Evolutionary conservation across 2,888 invertebrate genomes (phyloP), one percentile per base, ranked within the genome.

Genomic region (Ichneumoninae sp.): DNA sequence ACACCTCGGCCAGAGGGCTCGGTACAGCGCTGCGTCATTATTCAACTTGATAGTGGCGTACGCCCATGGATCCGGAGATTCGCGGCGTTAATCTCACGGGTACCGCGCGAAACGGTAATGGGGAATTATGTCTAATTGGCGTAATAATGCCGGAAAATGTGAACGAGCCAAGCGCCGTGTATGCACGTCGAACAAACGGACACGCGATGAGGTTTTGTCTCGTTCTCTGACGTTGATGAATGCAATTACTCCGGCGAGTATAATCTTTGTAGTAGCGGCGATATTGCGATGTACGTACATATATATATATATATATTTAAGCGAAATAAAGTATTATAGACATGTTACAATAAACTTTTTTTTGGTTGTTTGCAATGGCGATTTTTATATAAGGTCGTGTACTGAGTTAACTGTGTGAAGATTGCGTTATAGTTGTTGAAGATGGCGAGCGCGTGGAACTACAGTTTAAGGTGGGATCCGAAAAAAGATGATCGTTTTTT

Each of bases 81-180:
- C 68, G 77, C 63, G 30, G 63, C 81, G 83, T 89, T 86, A 81
- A 87, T 87, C 83, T 76, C 82, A 78, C 79, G 79, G 85, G 74
- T 76, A 83, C 84, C 84, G 69, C 85, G 73, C 76, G 83, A 82
- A 85, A 87, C 82, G 83, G 79, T 70, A 76, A 80, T 80, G 73
- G 75, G 60, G 78, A 86, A 88, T 88, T 86, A 87, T 76, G 70
- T 79, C 83, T 87, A 89, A 88, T 88, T 87, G 86, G 66, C 83
- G 80, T 84, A 85, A 87, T 88, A 87, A 88, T 83, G 83, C 68
- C 81, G 52, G 77, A 73, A 85, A 86, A 82, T 83, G 60, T 30
- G 87, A 81, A 70, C 74, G 77, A 83, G 75, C 57, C 68, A 79
- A 84, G 71, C 73, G 73, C 54, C 54, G 22, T 50, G 13, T 66